Evolutionary conservation across 1,140 invertebrate species (phyloP), one percentile per base, ranked within the genome.

Genomic region (Aphaenogaster floridana): DNA sequence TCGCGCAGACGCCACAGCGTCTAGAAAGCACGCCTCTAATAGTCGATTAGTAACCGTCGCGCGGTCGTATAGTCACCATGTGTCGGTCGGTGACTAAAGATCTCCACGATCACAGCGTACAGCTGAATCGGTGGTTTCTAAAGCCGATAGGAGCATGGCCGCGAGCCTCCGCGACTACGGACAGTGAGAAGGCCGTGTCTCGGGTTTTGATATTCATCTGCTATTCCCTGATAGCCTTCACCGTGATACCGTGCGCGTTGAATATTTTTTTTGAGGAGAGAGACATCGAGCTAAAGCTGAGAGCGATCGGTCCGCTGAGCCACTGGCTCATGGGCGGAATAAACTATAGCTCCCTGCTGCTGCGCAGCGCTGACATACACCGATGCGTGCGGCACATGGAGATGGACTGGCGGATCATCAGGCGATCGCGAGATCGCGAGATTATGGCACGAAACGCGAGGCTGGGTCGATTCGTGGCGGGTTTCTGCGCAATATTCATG

Each of bases 401-500:
- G 28, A 39, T 8, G 11, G 90, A 91, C n/a, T 91, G 89, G 90
- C n/a, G n/a, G 8, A 54, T 76, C 0, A 28, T 80, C 3, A 68
- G 11, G 15, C 48, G n/a, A 1, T 15, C 54, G 8, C 42, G 76
- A 4, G 84, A 92, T 84, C 89, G 86, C 11, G 50, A 84, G 0
- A 86, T 89, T 4, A 91, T 92, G 89, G 9, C 79, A 8, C 72
- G n/a, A 7, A 86, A 83, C 15, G 84, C 86, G 8, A 61, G 48
- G 34, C 11, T 87, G 7, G 90, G 86, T 0, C 83, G 88, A 3
- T 76, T 69, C 7, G 39, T 92, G 0, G 87, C 88, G 0, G 68
- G 50, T 15, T 71, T 91, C 42, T 89, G 86, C 69, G 88, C 85
- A 21, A 7, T 79, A 7, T 90, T 76, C 17, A 89, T 91, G 87